phyloP scores from a whole-genome alignment of 2,888 invertebrate species.

The Lasioglossum lativentre region DNA sequence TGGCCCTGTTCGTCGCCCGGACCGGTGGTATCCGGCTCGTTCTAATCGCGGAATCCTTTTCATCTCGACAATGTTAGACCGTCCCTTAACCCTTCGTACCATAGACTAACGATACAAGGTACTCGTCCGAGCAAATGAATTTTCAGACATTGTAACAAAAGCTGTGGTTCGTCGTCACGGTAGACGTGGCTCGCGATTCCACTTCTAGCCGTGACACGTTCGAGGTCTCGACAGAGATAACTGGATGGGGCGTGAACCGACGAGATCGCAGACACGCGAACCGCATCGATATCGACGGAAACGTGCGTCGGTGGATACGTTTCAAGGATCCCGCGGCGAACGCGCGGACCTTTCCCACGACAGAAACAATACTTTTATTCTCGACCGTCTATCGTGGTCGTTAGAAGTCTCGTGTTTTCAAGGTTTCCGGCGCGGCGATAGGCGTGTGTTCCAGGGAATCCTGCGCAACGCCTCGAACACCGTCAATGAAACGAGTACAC shows the following conservation, averaged over 20 bases:
- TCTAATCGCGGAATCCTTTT: neutral
- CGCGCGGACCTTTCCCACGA: neutral
- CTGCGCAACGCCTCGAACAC: neutral
- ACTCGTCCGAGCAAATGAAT: too few relatives aligned
- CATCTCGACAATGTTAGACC: neutral
- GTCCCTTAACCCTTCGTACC: neutral
- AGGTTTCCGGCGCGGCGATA: neutral
- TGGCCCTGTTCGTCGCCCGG: too few relatives aligned
- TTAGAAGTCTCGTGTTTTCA: neutral
- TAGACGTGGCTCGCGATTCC: slow-evolving; percentile 12
- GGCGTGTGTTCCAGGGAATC: neutral
- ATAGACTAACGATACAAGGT: too few relatives aligned
- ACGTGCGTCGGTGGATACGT: neutral
- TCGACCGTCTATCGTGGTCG: neutral
- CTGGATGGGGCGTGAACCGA: slow-evolving; percentile 72
- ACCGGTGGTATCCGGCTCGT: neutral
- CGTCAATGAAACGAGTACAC: neutral
- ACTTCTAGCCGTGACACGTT: slow-evolving; percentile 42
- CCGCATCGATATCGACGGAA: slow-evolving; percentile 36
- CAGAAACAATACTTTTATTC: slow-evolving; percentile 15
- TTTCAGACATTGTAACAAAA: too few relatives aligned
- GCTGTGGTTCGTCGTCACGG: slow-evolving; percentile 20
- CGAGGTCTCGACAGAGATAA: slow-evolving; percentile 71
- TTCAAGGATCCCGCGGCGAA: neutral
- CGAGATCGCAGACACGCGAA: slow-evolving; percentile 61